These are phyloP conservation scores for Volucella zonaria DNA, from an alignment of 2,888 invertebrate genomes.

Conservation along the genomic window DNA sequence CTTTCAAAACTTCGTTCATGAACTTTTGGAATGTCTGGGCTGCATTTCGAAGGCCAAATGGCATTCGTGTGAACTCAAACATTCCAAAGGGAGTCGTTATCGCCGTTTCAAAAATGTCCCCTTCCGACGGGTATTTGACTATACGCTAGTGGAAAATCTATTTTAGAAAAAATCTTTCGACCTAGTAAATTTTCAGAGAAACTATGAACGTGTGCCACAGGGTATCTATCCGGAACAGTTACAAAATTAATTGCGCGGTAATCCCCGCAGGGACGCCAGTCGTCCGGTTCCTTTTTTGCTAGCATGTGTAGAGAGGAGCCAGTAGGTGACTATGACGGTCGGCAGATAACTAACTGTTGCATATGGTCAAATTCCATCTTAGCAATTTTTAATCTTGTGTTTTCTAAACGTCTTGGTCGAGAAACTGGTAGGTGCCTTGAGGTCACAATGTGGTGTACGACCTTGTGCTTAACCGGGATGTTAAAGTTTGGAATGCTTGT, in stretches of 20 bases:
- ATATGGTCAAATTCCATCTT: constrained; percentile 49
- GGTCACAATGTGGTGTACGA: constrained; percentile 58
- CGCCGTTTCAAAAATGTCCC: not conserved
- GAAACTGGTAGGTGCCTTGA: constrained; percentile 54
- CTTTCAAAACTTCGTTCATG: constrained; percentile 8
- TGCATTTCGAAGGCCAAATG: constrained; percentile 22
- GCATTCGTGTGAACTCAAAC: constrained; percentile 3
- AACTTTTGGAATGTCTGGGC: constrained; percentile 40
- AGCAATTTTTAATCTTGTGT: constrained; percentile 65
- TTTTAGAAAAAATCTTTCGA: constrained; percentile 28
- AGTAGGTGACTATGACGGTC: not conserved
- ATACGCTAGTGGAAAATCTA: constrained; percentile 41
- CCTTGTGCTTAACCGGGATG: constrained; percentile 20
- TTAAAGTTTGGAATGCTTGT: constrained; percentile 6
- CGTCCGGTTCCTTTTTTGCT: constrained; percentile 49
- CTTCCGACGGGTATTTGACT: constrained; percentile 22
- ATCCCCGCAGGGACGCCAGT: constrained; percentile 77
- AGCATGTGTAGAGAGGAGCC: constrained; percentile 44
- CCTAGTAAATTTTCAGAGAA: constrained; percentile 1
- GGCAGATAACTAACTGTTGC: not conserved
- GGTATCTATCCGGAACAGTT: not conserved
- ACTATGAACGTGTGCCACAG: constrained; percentile 6
- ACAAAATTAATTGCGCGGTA: not conserved
- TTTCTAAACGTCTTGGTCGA: constrained; percentile 55
- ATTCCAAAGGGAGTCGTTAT: constrained; percentile 34